Evolutionary conservation across 2,797 vertebrate species (phyloP), one percentile per base, ranked within the genome.

Genomic region (Cichlasoma orientale): DNA sequence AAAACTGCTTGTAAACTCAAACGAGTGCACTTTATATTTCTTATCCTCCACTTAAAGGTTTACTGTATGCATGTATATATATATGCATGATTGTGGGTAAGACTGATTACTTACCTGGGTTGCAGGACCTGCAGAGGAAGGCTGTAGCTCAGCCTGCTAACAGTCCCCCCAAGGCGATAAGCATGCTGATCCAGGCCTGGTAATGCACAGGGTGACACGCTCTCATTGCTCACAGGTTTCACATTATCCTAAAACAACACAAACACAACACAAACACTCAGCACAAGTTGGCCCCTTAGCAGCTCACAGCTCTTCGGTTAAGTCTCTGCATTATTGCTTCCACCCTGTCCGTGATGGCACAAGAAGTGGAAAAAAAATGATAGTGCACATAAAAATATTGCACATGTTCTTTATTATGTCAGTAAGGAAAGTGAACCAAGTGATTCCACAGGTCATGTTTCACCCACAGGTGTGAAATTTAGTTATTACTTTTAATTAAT

Each of bases 131-230:
- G 88, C 18, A 94, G 93, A 8, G 96, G 92, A 78, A 97, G 87
- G 27, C 61, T 88, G 92, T 96, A 98, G 71, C 92, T 93, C 77
- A 98, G 86, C 84, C 96, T 95, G 93, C 96, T 97, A 38, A 87
- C 77, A 10, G 92, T 68, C 1, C 95, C 93, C 2, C 93, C 92
- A 44, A 99, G 90, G 71, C 93, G 95, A 90, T 96, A 95, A 0
- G 94, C 96, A 80, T 95, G 89, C 59, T 80, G 90, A 82, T 91
- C 82, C 70, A 87, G 57, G 72, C 93, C 91, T 29, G 95, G 89
- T 7, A 63, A 57, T 4, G 78, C 54, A 80, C 95, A 96, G 7
- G n/a, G 10, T 41, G 93, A 90, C 12, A 23, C 11, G 9, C 57
- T 89, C 3, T 93, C 92, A 55, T 93, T 91, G 10, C 74, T 66